These are phyloP conservation scores for Brachionus calyciflorus DNA, from an alignment of 1,140 invertebrate species.

Conservation along the genomic window DNA sequence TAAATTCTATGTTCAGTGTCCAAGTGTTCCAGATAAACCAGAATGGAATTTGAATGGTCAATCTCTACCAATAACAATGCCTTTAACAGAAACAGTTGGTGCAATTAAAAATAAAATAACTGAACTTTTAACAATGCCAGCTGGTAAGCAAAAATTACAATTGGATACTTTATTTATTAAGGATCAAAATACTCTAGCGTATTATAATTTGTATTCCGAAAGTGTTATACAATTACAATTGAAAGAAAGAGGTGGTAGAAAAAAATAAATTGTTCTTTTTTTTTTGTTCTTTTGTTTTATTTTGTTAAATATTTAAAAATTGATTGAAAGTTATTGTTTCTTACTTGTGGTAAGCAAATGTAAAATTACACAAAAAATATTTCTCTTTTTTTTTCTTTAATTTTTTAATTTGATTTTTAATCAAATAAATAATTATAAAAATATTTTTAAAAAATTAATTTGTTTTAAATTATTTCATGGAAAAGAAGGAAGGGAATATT, in stretches of 20 bases:
- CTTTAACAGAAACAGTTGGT: constrained; percentile 70
- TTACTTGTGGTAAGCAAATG: too few relatives aligned
- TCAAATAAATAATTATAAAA: constrained; percentile 3
- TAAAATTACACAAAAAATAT: too few relatives aligned
- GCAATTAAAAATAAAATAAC: constrained; percentile 80
- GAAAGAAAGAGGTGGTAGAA: constrained; percentile 94
- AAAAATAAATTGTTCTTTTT: constrained; percentile 71
- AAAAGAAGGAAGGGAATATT: too few relatives aligned
- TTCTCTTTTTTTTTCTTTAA: neutral
- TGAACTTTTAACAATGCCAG: constrained; percentile 85
- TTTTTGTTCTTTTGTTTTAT: neutral
- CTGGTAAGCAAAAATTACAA: constrained; percentile 92
- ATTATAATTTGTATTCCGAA: constrained; percentile 84
- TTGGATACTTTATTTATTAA: constrained; percentile 93
- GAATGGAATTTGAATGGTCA: constrained; percentile 97
- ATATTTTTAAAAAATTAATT: neutral
- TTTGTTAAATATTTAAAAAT: neutral
- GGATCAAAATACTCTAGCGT: constrained; percentile 88
- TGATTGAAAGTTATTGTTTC: neutral
- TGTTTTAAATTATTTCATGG: neutral
- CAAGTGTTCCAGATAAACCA: constrained; percentile 76
- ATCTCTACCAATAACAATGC: constrained; percentile 73
- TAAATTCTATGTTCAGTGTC: constrained; percentile 74
- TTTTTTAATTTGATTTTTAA: constrained; percentile 25
- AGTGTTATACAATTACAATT: constrained; percentile 81